These are phyloP conservation scores for Rhynchotus rufescens DNA, from an alignment of 2,797 vertebrate species.

Conservation along the genomic window DNA sequence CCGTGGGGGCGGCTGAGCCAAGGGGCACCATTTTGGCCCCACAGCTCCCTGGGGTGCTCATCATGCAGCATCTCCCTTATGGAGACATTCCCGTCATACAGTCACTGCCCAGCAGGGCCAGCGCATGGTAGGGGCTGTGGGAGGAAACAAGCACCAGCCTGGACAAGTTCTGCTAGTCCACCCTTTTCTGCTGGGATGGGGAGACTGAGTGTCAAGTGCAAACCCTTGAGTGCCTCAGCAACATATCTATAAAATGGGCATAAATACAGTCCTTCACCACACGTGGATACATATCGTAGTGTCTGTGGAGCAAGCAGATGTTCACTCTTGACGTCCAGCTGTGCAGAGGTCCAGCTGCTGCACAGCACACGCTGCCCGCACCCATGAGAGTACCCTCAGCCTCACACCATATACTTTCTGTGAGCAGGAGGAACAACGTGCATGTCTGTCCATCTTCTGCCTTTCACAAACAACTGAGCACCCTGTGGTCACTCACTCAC, in stretches of 20 bases:
- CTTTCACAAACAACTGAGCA: rapidly evolving
- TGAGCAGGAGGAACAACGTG: too few relatives aligned
- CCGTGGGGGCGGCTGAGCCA: too few relatives aligned
- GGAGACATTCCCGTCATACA: background rate
- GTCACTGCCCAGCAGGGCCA: too few relatives aligned
- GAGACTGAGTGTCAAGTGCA: too few relatives aligned
- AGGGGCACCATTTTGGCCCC: too few relatives aligned
- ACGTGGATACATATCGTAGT: rapidly evolving
- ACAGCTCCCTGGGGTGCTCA: too few relatives aligned
- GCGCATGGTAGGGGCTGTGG: background rate
- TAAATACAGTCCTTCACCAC: too few relatives aligned
- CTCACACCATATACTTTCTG: rapidly evolving
- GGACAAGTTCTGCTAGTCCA: background rate
- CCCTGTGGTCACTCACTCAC: rapidly evolving
- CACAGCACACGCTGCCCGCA: rapidly evolving
- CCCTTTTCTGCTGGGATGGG: background rate
- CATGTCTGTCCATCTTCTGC: rapidly evolving
- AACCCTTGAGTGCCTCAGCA: background rate
- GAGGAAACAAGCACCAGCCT: too few relatives aligned
- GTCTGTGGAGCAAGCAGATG: rapidly evolving
- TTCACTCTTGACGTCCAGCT: rapidly evolving
- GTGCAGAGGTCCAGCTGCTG: background rate
- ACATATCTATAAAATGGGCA: rapidly evolving
- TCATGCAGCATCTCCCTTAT: background rate
- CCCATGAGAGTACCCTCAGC: rapidly evolving